These are phyloP conservation scores for Hesperia comma DNA, from an alignment of 2,888 invertebrate species.

Conservation along the genomic window DNA sequence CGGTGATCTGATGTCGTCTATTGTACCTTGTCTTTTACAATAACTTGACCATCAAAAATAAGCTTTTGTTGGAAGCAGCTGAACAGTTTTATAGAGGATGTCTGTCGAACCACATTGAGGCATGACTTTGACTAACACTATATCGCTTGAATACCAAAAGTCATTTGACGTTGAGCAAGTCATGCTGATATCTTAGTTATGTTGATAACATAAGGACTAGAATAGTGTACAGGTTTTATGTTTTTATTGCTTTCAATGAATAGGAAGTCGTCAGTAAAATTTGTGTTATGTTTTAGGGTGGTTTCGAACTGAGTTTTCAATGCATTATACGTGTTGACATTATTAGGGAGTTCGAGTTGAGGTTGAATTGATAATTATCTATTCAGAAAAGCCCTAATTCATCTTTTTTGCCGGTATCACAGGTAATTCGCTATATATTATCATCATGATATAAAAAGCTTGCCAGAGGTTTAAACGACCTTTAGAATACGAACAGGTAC, in stretches of 20 bases:
- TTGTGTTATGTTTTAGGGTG: not conserved
- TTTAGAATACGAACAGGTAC: no score
- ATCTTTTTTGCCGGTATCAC: no score
- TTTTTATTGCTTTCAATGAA: not conserved
- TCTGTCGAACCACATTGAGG: slow-evolving; percentile 62
- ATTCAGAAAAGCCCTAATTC: no score
- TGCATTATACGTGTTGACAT: not conserved
- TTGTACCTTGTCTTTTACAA: slow-evolving; percentile 74
- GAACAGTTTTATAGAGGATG: slow-evolving; percentile 72
- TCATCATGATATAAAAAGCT: no score
- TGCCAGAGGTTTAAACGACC: no score
- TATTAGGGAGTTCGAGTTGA: not conserved
- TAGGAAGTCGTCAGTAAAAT: not conserved
- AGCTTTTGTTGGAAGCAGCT: slow-evolving; percentile 72
- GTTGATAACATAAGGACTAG: not conserved
- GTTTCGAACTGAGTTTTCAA: not conserved
- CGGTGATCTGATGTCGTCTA: slow-evolving; percentile 72
- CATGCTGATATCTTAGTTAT: slow-evolving; percentile 3
- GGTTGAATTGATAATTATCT: not conserved
- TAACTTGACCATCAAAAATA: slow-evolving; percentile 74
- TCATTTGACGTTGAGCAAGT: slow-evolving; percentile 6
- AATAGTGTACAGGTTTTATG: not conserved
- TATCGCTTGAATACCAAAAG: not conserved
- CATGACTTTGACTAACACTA: slow-evolving; percentile 46
- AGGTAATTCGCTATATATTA: no score